These are phyloP conservation scores for Chelon labrosus DNA, from an alignment of 2,797 vertebrate species.

Conservation along the genomic window DNA sequence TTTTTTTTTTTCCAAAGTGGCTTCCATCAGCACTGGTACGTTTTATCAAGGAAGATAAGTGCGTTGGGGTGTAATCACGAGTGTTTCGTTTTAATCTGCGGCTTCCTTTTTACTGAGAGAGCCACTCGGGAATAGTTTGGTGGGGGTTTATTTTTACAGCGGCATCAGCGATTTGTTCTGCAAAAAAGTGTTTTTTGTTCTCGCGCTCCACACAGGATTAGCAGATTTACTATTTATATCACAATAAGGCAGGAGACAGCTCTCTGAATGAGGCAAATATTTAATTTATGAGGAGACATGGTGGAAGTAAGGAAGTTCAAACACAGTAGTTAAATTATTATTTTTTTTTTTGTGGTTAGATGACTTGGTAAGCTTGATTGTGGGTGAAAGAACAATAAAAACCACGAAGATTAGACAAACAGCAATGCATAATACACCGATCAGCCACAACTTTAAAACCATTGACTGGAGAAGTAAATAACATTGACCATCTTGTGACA, in stretches of 20 bases:
- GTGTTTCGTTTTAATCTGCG: conserved; percentile 45
- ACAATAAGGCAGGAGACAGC: conserved; percentile 14
- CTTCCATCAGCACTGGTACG: conserved; percentile 45
- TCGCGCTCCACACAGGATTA: conserved; percentile 48
- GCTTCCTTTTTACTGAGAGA: conserved; percentile 26
- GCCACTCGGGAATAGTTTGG: conserved; percentile 34
- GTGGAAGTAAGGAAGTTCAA: too few species aligned
- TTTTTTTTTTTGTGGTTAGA: not conserved
- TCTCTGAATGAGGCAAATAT: conserved; percentile 1
- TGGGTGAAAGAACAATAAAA: not conserved
- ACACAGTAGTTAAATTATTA: not conserved
- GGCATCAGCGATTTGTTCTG: conserved; percentile 51
- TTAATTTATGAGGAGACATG: not conserved
- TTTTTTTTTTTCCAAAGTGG: conserved; percentile 34
- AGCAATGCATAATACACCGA: not conserved
- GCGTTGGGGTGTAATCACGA: conserved; percentile 46
- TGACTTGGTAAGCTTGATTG: not conserved
- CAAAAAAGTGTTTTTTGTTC: conserved; percentile 38
- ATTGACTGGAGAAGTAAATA: too few species aligned
- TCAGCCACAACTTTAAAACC: too few species aligned
- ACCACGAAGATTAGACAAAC: not conserved
- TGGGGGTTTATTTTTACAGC: conserved; percentile 16
- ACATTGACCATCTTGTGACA: too few species aligned
- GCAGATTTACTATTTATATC: conserved; percentile 38
- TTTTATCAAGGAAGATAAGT: conserved; percentile 51